Base-by-base conservation (phyloP, 1,140 invertebrate genomes). In the Mamestra configurata region DNA sequence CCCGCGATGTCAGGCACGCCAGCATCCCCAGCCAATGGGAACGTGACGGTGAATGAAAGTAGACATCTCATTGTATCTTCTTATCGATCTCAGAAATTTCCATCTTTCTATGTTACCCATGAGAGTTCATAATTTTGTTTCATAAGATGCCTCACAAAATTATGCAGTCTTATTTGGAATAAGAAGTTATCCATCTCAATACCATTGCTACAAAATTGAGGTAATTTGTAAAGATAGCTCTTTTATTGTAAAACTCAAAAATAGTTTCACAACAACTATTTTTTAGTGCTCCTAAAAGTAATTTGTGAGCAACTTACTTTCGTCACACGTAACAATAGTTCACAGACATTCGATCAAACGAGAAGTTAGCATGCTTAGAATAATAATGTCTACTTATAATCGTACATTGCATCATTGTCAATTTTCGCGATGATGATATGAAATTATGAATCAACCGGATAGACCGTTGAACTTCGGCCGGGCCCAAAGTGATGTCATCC, bases 401-500 rank as follows among this genome's bases (percentile, higher is more conserved):
- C 5, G n/a, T 5, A 1, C 0, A 20, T 76, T 76, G 15, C 55
- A 61, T 76, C 72, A 61, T 61, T 61, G 37, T 15, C n/a, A 53
- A 20, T 40, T 37, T 71, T 40, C 18, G 51, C 49, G 51, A 37
- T 73, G 72, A 76, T 27, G 31, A 37, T 20, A 64, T 24, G 0
- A 46, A 31, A 18, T 22, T 20, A 64, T 24, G 0, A 46, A 31
- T 61, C 55, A 76, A 31, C 72, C 72, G 37, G 55, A 76, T 57
- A 76, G 55, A 61, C n/a, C 57, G 27, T 43, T 61, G 55, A 61
- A 76, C 72, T 46, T 61, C 40, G 57, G 22, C 72, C 55, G 11
- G 22, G 35, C 18, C 71, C n/a, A 46, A 31, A 57, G 61, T 76
- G 72, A 76, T 76, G 72, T 76, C 72, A 76, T 61, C n/a, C 8